phyloP scores from a whole-genome alignment of 2,113 vertebrate genomes.

The Butorides virescens region DNA sequence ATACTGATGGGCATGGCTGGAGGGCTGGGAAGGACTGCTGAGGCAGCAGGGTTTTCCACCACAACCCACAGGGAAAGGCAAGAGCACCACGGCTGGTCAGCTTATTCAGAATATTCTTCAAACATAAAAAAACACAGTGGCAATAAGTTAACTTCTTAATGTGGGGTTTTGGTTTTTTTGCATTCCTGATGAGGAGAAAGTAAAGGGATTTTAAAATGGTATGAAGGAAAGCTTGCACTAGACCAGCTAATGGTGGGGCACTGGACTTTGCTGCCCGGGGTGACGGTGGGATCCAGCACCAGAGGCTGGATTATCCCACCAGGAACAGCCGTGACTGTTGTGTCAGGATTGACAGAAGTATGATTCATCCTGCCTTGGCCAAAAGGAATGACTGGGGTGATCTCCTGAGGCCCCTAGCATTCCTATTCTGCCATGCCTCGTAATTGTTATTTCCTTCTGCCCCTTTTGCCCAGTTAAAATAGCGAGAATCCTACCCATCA shows the following conservation, averaged over 20 bases:
- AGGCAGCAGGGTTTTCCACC: neutral
- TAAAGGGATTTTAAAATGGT: neutral
- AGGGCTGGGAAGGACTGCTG: neutral
- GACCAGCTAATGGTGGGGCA: accelerated
- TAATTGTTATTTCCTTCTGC: neutral
- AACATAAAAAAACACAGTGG: neutral
- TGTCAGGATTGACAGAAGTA: neutral
- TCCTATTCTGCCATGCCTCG: neutral
- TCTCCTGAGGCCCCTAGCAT: neutral
- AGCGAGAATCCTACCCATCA: neutral
- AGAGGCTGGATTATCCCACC: neutral
- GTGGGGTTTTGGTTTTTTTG: neutral
- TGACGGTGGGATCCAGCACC: neutral
- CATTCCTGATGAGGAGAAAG: neutral
- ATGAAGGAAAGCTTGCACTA: neutral
- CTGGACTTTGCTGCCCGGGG: neutral
- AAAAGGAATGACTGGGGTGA: neutral
- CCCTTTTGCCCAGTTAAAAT: neutral
- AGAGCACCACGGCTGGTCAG: neutral
- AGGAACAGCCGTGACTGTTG: neutral
- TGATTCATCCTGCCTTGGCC: neutral
- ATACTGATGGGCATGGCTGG: neutral
- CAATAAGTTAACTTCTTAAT: accelerated
- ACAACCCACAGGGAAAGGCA: neutral
- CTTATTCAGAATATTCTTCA: neutral